A percentile compares a stretch with the other conserved stretches of the same genome.
Conservation (phyloP, 2,888 invertebrate species). For the Adela reaumurella region DNA sequence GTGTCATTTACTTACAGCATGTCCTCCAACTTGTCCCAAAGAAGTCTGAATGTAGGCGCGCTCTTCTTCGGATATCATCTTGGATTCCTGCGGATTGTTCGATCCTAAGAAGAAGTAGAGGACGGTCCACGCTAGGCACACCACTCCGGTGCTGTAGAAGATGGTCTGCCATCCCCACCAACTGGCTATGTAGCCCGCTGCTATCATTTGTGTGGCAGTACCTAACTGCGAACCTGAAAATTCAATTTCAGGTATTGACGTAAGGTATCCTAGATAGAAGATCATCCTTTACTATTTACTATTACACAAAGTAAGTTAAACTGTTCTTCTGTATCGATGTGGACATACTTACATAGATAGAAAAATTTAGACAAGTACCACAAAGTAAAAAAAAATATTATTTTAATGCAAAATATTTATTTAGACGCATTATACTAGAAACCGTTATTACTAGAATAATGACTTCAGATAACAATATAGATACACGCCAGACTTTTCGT, state of each 20-base stretch:
- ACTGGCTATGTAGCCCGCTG: constrained; percentile 37
- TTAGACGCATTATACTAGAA: too few species aligned
- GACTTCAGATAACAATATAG: too few species aligned
- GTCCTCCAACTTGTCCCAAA: constrained; percentile 15
- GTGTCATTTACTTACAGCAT: constrained; percentile 4
- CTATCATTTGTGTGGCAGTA: constrained; percentile 53
- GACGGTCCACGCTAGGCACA: constrained; percentile 52
- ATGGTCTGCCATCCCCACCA: constrained; percentile 64
- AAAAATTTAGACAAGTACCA: too few species aligned
- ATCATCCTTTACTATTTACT: too few species aligned
- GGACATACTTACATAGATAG: background rate
- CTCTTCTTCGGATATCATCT: constrained; percentile 36
- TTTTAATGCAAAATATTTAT: too few species aligned
- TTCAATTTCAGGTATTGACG: too few species aligned
- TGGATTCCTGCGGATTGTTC: constrained; percentile 39
- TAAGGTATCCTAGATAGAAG: too few species aligned
- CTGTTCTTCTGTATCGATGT: background rate
- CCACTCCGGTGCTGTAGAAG: constrained; percentile 59
- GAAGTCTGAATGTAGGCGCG: constrained; percentile 40
- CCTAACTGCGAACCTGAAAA: constrained; percentile 56
- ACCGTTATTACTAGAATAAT: too few species aligned
- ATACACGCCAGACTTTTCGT: too few species aligned
- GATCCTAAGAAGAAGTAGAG: constrained; percentile 44
- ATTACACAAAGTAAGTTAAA: constrained; percentile 5
- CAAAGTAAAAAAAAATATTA: too few species aligned